Base-by-base conservation (phyloP, 2,888 invertebrate genomes). In the Yponomeuta plumbellus region DNA sequence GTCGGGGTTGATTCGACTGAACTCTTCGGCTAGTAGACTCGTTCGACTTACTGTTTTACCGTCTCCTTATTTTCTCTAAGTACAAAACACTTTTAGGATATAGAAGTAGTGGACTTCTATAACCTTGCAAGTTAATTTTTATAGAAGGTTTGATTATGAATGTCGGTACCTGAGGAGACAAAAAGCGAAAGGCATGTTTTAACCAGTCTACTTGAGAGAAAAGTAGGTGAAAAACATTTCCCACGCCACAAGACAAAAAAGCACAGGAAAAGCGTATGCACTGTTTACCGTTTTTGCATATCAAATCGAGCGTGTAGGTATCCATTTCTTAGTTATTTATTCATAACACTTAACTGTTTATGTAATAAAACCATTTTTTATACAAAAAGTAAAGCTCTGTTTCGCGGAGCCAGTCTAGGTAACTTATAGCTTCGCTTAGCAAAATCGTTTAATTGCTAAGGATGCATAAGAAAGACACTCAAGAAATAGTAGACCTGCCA, bases 231-330 rank as follows among this genome's bases (percentile, higher is more conserved):
- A 59, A 59, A 22, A 21, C 17, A n/a, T 21, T 59, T 21, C 21
- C 59, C 23, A 59, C 22, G 23, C 21, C 21, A 11, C 13, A 21
- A 59, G 22, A 13, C 22, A 59, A 22, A 52, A 17, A 52, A 17
- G 44, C 17, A 52, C 3, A 52, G 44, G 44, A 52, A 52, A 52
- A 52, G 44, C 44, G 13, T 52, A 1, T 52, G 34, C 34, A 8
- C 44, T 10, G 17, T 52, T 52, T 52, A 52, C 44, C 44, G 44
- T 52, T 52, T 52, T 6, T 13, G 59, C 59, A 59, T 22, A 13
- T 59, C 23, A 59, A 21, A 59, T 22, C 59, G 22, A 22, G 59
- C 59, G 23, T 58, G 58, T 58, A 58, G 22, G 57, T 57, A 57
- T 23, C 23, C 59, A 59, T 17, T 56, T 0, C 17, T 56, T 56